These are phyloP conservation scores for Hafferia zeledoni DNA, from an alignment of 2,797 vertebrate genomes.

Conservation along the genomic window DNA sequence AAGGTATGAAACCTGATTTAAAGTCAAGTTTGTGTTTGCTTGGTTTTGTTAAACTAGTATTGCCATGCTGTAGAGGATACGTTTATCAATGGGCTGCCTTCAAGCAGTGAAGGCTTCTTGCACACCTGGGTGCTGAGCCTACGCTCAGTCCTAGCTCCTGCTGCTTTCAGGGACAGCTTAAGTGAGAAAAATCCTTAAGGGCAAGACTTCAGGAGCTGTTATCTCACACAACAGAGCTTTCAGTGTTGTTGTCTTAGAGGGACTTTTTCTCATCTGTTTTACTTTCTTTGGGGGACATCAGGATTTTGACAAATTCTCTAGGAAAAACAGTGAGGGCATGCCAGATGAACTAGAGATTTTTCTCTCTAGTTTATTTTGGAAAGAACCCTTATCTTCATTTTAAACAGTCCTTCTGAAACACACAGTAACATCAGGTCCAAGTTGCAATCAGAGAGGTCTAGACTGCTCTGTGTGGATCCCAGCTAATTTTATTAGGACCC, in stretches of 20 bases:
- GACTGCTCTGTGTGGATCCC: not conserved
- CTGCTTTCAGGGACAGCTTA: not conserved
- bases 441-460: not conserved
- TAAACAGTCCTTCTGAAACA: not conserved
- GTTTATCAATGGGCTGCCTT: not conserved
- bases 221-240: not conserved
- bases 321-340: not conserved
- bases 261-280: not conserved
- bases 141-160: not conserved
- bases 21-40: not conserved
- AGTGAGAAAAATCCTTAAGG: not conserved
- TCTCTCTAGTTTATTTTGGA: not conserved
- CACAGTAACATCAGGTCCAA: not conserved
- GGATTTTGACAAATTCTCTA: not conserved
- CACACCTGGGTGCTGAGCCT: not conserved
- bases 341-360: not conserved
- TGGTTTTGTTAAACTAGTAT: rapidly evolving
- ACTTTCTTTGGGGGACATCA: not conserved
- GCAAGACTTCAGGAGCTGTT: not conserved
- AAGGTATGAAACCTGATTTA: rapidly evolving
- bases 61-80: not conserved
- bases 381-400: not conserved
- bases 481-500: not conserved
- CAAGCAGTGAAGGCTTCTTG: not conserved
- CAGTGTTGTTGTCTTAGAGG: not conserved